Percentiles rank a stretch among this genome's conserved stretches.
phyloP scores from a whole-genome alignment of 2,888 invertebrate species.

The Spodoptera exigua region DNA sequence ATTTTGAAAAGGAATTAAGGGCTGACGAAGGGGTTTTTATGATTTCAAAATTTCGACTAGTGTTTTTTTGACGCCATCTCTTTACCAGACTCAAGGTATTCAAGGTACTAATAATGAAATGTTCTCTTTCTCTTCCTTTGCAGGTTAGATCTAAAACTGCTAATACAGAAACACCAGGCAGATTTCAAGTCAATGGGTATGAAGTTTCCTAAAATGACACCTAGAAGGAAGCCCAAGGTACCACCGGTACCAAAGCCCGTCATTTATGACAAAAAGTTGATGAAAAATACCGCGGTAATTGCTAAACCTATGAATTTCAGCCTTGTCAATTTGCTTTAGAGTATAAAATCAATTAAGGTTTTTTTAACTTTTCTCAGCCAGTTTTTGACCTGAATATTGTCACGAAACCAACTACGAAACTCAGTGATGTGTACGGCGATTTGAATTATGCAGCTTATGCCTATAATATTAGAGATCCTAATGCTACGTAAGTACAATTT shows the following conservation, averaged over 20 bases:
- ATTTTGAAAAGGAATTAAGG: too few species aligned
- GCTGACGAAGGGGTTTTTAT: too few species aligned
- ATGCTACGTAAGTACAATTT: slow-evolving; percentile 58
- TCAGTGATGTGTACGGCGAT: slow-evolving; percentile 69
- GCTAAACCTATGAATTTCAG: too few species aligned
- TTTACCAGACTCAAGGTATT: too few species aligned
- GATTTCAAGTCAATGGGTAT: slow-evolving; percentile 57
- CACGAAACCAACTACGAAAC: slow-evolving; percentile 65
- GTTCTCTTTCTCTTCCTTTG: not conserved
- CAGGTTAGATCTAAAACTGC: slow-evolving; percentile 65
- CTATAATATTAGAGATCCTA: slow-evolving; percentile 63
- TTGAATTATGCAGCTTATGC: slow-evolving; percentile 68
- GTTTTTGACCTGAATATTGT: slow-evolving; percentile 69
- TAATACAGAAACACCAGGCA: slow-evolving; percentile 63
- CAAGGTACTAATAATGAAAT: not conserved
- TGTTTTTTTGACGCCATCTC: not conserved
- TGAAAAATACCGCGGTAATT: slow-evolving; percentile 31
- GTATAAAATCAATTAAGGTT: too few species aligned
- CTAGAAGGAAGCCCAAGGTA: slow-evolving; percentile 55
- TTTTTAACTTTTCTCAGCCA: slow-evolving; percentile 52
- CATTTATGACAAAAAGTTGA: slow-evolving; percentile 43
- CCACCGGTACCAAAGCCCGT: slow-evolving; percentile 36
- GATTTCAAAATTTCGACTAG: too few species aligned
- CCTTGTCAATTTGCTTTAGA: too few species aligned
- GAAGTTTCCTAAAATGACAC: slow-evolving; percentile 62